phyloP scores from a whole-genome alignment of 2,888 invertebrate species.

The Cheilosia grossa region DNA sequence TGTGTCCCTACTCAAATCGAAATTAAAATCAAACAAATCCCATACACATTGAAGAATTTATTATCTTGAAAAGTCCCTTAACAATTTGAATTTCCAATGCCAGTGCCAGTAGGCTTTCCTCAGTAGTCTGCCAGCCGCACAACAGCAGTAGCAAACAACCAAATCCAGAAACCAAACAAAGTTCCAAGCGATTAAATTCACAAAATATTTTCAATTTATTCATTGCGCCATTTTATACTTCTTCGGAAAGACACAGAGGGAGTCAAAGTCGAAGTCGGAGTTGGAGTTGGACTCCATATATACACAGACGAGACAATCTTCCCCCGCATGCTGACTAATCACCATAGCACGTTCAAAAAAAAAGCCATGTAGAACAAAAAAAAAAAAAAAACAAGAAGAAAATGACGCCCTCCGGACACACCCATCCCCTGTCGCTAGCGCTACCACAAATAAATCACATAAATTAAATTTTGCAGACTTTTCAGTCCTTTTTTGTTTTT shows the following conservation, averaged over 20 bases:
- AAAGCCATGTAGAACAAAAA: not conserved
- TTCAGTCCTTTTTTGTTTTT: slow-evolving; percentile 58
- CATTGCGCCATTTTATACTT: slow-evolving; percentile 49
- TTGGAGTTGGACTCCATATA: slow-evolving; percentile 28
- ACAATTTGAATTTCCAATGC: slow-evolving; percentile 17
- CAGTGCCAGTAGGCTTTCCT: slow-evolving; percentile 4
- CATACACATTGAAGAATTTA: slow-evolving; percentile 18
- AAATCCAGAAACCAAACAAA: slow-evolving; percentile 56
- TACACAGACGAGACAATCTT: not conserved
- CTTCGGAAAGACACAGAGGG: slow-evolving; percentile 23
- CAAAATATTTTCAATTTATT: slow-evolving; percentile 69
- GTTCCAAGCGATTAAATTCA: slow-evolving; percentile 64
- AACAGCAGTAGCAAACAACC: slow-evolving; percentile 19
- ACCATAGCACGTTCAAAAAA: slow-evolving; percentile 22
- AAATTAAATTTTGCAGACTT: slow-evolving; percentile 72
- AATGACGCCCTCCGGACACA: slow-evolving; percentile 29
- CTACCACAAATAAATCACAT: slow-evolving; percentile 72
- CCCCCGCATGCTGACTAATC: slow-evolving; percentile 43
- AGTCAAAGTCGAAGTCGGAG: not conserved
- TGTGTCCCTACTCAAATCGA: slow-evolving; percentile 1
- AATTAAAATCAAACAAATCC: slow-evolving; percentile 30
- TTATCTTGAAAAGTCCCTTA: slow-evolving; percentile 34
- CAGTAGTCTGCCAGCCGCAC: not conserved
- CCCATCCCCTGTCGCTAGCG: slow-evolving; percentile 35
- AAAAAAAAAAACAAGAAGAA: slow-evolving; percentile 22